Base-by-base conservation (phyloP, 64 coral and sea anemone species). In the Porites lutea region DNA sequence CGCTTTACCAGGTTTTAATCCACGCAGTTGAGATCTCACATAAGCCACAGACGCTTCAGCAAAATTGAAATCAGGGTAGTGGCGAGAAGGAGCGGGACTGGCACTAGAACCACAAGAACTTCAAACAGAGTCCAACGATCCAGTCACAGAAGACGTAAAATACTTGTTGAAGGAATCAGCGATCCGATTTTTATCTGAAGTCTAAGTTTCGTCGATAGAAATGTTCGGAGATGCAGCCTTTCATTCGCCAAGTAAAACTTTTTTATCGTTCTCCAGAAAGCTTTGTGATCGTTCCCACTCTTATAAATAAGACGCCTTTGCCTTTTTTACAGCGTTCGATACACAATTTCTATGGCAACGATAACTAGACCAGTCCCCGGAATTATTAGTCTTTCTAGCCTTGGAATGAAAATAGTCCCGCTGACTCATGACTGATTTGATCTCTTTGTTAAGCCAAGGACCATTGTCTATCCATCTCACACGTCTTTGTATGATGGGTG, bases 391-490 rank as follows among this genome's bases (percentile, higher is more conserved):
- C 43, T 89, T 94, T 21, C 37, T 88, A 9, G 92, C 92, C 72
- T 94, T 94, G 2, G 13, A 19, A 44, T 53, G 87, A 82, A 82
- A 75, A 72, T 89, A 94, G 48, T n/a, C n/a, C n/a, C n/a, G n/a
- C n/a, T 89, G 86, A 8, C 66, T 74, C 55, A 94, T 94, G 49
- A 23, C 43, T 4, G 19, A 4, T 54, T 91, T 82, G 44, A 87
- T 93, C 4, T 66, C 43, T 18, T 87, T 91, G 47, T 93, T 93
- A 8, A 93, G 58, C 91, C 83, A 93, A 2, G 83, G 91, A 72
- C 91, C 79, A 48, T 55, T 72, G 15, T 91, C 77, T 27, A 88
- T 57, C 3, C 89, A 77, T 23, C 75, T 53, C 20, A 91, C 79
- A 51, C 79, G 89, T 9, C 52, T 67, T 37, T 37, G 27, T 0